Evolutionary conservation across 2,113 vertebrate genomes (phyloP).

Genomic region (Arizona elegans): DNA sequence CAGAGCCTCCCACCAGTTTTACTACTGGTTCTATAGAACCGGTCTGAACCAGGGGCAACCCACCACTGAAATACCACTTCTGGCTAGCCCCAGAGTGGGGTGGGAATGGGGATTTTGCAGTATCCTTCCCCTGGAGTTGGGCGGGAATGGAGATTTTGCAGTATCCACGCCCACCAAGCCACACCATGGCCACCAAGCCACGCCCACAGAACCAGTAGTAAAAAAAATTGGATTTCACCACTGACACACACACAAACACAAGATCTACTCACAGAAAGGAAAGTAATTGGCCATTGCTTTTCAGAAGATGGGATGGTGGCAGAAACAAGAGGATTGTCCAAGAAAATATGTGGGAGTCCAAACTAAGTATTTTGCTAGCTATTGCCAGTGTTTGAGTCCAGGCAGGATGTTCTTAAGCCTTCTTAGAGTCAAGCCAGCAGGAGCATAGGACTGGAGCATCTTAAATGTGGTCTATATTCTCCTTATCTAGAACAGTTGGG

Average conservation of each 20-base stretch:
- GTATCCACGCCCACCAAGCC: too few relatives aligned
- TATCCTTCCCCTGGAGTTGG: too few relatives aligned
- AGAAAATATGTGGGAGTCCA: not conserved
- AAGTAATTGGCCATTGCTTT: not conserved
- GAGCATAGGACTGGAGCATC: not conserved
- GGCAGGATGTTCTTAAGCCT: not conserved
- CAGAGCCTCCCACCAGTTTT: too few relatives aligned
- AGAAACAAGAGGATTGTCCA: not conserved
- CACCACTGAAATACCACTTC: too few relatives aligned
- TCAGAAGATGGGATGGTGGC: not conserved
- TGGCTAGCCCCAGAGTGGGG: too few relatives aligned
- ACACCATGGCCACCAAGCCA: too few relatives aligned
- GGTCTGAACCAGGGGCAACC: too few relatives aligned
- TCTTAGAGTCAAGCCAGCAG: not conserved
- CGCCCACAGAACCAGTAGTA: too few relatives aligned
- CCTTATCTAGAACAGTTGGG: not conserved
- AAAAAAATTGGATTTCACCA: not conserved
- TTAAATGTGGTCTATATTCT: not conserved
- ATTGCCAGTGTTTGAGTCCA: not conserved
- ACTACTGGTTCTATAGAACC: too few relatives aligned
- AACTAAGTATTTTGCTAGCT: not conserved
- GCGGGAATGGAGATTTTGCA: too few relatives aligned
- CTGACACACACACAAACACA: not conserved
- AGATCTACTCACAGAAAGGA: not conserved
- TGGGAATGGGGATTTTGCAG: too few relatives aligned